Percentiles rank a stretch among this genome's conserved stretches.
phyloP scores from a whole-genome alignment of 2,888 invertebrate species.

The Linnaemya tessellans region DNA sequence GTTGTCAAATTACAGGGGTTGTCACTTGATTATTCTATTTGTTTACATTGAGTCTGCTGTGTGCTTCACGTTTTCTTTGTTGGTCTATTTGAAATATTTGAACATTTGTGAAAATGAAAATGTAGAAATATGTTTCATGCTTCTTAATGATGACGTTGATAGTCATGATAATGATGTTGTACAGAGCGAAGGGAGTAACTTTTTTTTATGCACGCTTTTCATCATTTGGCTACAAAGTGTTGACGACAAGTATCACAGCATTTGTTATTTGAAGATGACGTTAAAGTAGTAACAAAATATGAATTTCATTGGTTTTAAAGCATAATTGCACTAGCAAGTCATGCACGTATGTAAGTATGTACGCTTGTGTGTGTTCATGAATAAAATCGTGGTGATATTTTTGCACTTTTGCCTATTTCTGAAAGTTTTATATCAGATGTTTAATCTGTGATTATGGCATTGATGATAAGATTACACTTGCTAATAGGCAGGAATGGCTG shows the following conservation, averaged over 20 bases:
- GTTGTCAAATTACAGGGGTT: constrained; percentile 76
- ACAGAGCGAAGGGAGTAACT: constrained; percentile 49
- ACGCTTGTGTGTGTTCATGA: neutral
- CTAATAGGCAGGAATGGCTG: neutral
- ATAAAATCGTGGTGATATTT: constrained; percentile 11
- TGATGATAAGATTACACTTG: constrained; percentile 63
- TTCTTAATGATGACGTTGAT: constrained; percentile 76
- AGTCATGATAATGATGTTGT: constrained; percentile 39
- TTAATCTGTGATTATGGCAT: constrained; percentile 72
- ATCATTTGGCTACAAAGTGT: constrained; percentile 63
- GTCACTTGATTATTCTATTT: constrained; percentile 70
- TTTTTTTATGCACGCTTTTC: neutral
- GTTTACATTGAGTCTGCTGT: constrained; percentile 39
- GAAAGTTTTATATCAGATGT: constrained; percentile 71
- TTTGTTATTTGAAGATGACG: constrained; percentile 64
- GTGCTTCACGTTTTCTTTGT: constrained; percentile 28
- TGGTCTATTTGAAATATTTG: constrained; percentile 77
- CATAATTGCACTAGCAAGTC: constrained; percentile 30
- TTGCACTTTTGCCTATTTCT: neutral
- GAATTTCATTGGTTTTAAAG: constrained; percentile 48
- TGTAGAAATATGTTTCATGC: constrained; percentile 81
- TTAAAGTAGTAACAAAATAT: constrained; percentile 25
- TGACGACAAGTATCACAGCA: constrained; percentile 67
- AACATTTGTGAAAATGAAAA: constrained; percentile 80
- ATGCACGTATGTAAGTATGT: neutral